These are phyloP conservation scores for Acanthosepion lycidas DNA, from an alignment of 2,888 invertebrate genomes.

Conservation along the genomic window DNA sequence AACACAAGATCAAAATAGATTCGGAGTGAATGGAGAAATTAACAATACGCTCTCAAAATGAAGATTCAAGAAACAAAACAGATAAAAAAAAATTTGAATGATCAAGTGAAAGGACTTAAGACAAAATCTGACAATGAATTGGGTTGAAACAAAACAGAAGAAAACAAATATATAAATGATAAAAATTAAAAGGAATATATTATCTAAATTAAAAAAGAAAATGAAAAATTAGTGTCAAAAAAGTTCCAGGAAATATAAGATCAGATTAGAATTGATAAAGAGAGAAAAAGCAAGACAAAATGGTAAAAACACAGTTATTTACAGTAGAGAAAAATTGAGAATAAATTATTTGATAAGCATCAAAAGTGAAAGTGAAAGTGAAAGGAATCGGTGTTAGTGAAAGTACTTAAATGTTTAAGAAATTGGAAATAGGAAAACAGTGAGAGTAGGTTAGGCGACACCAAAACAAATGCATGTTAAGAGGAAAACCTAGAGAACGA, in stretches of 20 bases:
- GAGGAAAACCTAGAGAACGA: too few relatives aligned
- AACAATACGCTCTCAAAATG: constrained; percentile 33
- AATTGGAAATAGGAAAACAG: too few relatives aligned
- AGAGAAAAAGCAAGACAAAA: background rate
- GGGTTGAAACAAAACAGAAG: background rate
- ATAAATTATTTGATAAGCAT: background rate
- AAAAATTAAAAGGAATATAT: background rate
- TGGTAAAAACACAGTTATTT: background rate
- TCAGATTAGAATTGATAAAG: background rate
- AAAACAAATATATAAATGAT: background rate
- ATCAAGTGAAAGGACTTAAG: background rate
- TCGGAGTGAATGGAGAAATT: background rate
- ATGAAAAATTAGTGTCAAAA: background rate
- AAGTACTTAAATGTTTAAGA: too few relatives aligned
- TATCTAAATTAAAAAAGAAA: background rate
- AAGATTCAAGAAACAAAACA: background rate
- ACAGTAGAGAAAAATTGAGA: background rate
- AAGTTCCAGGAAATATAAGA: background rate
- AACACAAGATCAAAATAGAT: background rate
- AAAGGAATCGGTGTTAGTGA: too few relatives aligned
- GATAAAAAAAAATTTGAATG: background rate
- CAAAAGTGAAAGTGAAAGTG: background rate
- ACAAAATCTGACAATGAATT: background rate
- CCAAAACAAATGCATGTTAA: too few relatives aligned
- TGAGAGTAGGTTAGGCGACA: too few relatives aligned